Percentiles rank a stretch among this genome's conserved stretches.
Conservation (phyloP, 2,113 vertebrate species). For the Sterrhoptilus dennistouni region DNA sequence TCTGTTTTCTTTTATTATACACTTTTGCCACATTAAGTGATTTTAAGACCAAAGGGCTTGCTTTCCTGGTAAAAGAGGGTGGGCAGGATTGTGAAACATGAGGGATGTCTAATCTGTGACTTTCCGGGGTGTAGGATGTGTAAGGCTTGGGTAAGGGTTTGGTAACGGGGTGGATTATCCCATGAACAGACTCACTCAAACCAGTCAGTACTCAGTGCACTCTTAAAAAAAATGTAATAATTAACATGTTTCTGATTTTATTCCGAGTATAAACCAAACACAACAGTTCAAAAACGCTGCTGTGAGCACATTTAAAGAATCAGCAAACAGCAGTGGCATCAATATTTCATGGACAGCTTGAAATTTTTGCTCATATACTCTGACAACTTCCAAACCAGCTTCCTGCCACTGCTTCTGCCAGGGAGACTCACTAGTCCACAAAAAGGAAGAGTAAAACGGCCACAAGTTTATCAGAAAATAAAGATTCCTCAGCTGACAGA, state of each 20-base stretch:
- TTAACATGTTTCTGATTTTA: not conserved
- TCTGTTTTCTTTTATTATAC: slow-evolving; percentile 27
- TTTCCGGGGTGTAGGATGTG: not conserved
- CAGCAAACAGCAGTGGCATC: not conserved
- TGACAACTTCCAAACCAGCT: not conserved
- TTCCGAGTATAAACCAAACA: not conserved
- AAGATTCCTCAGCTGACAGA: not conserved
- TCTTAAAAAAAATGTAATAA: not conserved
- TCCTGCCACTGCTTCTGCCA: not conserved
- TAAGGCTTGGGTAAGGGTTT: not conserved
- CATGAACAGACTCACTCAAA: not conserved
- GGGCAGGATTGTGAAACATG: not conserved
- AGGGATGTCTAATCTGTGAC: not conserved
- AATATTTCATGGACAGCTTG: not conserved
- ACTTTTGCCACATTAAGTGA: slow-evolving; percentile 51
- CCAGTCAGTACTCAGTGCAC: not conserved
- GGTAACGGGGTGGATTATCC: not conserved
- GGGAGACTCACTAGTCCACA: not conserved
- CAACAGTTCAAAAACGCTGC: not conserved
- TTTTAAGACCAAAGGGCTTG: slow-evolving; percentile 41
- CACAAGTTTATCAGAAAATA: not conserved
- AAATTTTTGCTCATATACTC: not conserved
- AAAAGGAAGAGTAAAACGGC: not conserved
- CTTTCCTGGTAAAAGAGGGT: slow-evolving; percentile 53
- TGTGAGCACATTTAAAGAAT: not conserved